These are phyloP conservation scores for Desoria tigrina DNA, from an alignment of 2,888 invertebrate species.

Conservation along the genomic window DNA sequence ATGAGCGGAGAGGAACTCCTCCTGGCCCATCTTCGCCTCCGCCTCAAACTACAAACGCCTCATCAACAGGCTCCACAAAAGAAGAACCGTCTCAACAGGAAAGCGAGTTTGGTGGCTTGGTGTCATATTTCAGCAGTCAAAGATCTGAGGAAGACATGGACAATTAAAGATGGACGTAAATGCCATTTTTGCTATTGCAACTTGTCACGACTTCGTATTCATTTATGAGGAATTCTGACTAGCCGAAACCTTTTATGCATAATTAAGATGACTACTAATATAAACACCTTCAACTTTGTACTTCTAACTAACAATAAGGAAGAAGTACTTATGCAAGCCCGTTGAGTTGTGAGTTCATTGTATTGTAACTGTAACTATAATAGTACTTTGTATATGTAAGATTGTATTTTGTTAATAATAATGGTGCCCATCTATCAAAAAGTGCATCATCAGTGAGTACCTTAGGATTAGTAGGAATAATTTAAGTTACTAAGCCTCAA, in stretches of 20 bases:
- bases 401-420: too few relatives aligned
- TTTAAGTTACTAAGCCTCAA: too few relatives aligned
- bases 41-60: slow-evolving; percentile 17
- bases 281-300: not conserved
- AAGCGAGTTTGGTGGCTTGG: slow-evolving; percentile 84
- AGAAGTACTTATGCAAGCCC: not conserved
- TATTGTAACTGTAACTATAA: too few relatives aligned
- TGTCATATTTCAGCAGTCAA: slow-evolving; percentile 89
- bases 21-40: slow-evolving; percentile 30
- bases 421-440: too few relatives aligned
- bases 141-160: slow-evolving; percentile 79
- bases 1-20: slow-evolving; percentile 11
- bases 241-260: not conserved
- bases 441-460: too few relatives aligned
- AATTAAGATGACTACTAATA: not conserved
- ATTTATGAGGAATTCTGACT: not conserved
- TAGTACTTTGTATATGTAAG: too few relatives aligned
- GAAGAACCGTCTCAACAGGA: slow-evolving; percentile 55
- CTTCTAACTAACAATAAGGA: not conserved
- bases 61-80: slow-evolving; percentile 35
- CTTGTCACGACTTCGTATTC: not conserved
- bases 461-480: too few relatives aligned
- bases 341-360: too few relatives aligned
- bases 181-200: not conserved
- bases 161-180: slow-evolving; percentile 68